Conservation (phyloP, 2,888 invertebrate genomes). For the Esperia sulphurella region DNA sequence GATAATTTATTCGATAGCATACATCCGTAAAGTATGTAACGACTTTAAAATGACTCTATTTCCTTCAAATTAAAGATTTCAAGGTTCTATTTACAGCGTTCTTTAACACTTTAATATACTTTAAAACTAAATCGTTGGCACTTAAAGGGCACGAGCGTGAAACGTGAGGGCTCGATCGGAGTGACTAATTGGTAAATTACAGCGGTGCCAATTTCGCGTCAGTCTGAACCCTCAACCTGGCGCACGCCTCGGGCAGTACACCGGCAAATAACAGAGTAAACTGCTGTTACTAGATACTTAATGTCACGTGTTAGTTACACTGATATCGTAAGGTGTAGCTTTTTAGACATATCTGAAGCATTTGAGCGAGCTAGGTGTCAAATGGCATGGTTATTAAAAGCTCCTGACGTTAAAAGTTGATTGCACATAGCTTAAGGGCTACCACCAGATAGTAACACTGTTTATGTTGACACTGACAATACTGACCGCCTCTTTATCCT, state of each 20-base stretch:
- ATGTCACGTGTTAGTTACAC: slow-evolving; percentile 4
- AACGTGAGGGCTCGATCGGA: slow-evolving; percentile 43
- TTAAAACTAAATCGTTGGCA: slow-evolving; percentile 16
- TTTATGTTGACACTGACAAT: too few species aligned
- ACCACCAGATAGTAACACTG: too few species aligned
- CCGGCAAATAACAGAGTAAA: slow-evolving; percentile 18
- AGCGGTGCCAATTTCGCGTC: slow-evolving; percentile 22
- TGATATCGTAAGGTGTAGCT: slow-evolving; percentile 2
- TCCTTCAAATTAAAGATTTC: slow-evolving; percentile 10
- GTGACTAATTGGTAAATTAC: slow-evolving; percentile 54
- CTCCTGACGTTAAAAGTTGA: background rate
- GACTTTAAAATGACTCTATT: slow-evolving; percentile 10
- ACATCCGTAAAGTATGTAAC: too few species aligned
- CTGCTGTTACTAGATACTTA: slow-evolving; percentile 8
- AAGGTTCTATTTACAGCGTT: slow-evolving; percentile 5
- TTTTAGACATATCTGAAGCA: background rate
- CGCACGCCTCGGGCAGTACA: slow-evolving; percentile 22
- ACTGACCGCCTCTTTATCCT: too few species aligned
- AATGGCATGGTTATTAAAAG: background rate
- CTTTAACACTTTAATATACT: slow-evolving; percentile 6
- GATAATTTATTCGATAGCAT: too few species aligned
- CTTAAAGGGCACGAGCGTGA: slow-evolving; percentile 32
- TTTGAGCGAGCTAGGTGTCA: background rate
- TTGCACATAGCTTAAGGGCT: too few species aligned
- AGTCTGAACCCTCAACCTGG: slow-evolving; percentile 19